Conservation (phyloP, 2,888 invertebrate genomes). For the Brassicogethes aeneus region DNA sequence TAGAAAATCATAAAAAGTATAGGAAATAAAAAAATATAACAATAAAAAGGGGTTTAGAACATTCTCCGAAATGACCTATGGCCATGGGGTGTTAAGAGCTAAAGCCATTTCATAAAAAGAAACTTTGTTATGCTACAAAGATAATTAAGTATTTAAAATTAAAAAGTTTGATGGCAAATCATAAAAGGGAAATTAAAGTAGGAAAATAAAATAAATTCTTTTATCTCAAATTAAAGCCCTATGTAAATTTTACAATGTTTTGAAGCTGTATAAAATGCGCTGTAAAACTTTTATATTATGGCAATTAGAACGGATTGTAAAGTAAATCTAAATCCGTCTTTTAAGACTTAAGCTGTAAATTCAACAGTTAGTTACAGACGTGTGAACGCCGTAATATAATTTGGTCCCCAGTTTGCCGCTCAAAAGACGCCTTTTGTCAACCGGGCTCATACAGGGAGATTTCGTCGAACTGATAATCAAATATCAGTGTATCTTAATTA, state of each 20-base stretch:
- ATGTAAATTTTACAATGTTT: background rate
- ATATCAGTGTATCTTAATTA: conserved; percentile 24
- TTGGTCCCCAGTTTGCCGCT: conserved; percentile 11
- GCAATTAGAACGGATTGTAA: background rate
- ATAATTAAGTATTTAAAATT: too few species aligned
- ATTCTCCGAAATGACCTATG: too few species aligned
- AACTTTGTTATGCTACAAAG: too few species aligned
- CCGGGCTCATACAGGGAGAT: conserved; percentile 12
- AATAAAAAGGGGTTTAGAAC: too few species aligned
- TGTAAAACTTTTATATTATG: background rate
- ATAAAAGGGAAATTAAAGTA: too few species aligned
- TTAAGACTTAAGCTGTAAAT: conserved; percentile 12
- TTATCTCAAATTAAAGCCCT: background rate
- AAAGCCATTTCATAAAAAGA: too few species aligned
- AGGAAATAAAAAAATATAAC: too few species aligned
- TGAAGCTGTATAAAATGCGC: background rate
- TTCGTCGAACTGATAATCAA: conserved; percentile 21
- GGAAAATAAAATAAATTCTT: too few species aligned
- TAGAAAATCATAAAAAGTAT: too few species aligned
- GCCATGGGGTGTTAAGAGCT: too few species aligned
- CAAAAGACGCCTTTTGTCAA: conserved; percentile 16
- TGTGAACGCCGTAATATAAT: conserved; percentile 20
- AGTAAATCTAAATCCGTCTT: conserved; percentile 1
- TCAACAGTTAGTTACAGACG: conserved; percentile 20
- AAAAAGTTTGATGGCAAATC: too few species aligned